Evolutionary conservation across 2,888 invertebrate species (phyloP), one percentile per base, ranked within the genome.

Genomic region (Microctonus hyperodae): DNA sequence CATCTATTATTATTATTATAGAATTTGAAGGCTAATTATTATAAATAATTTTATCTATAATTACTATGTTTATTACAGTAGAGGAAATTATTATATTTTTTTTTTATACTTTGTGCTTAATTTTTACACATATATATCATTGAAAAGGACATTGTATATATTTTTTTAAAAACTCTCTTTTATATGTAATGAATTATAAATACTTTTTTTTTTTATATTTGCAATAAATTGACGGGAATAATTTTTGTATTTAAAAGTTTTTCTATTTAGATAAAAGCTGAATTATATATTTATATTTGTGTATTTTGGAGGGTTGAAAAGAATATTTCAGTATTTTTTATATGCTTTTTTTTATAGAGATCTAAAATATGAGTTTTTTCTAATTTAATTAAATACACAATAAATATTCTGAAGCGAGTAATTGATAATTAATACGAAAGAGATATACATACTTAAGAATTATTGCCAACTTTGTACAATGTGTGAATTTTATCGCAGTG

Each of bases 391-490:
- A 44, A 6, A 44, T 44, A 20, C 16, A 44, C 44, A 50, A 59
- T 68, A 61, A 59, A 50, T 56, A 31, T 60, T 35, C 59, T 60
- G 66, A 65, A 69, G 75, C 70, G 66, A 60, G 74, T 44, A 16
- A n/a, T 44, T 5, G 20, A 74, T 76, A 78, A 81, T 80, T 80
- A 81, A 84, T 80, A 79, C 78, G 80, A 79, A 78, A 83, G 81
- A 74, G 53, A n/a, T n/a, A 53, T 74, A 75, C 74, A 79, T 79
- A 78, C 80, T 71, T n/a, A n/a, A n/a, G n/a, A n/a, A 83, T 85
- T 85, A 85, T 86, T 86, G 85, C 85, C 84, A 84, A 83, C 77
- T 85, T 85, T 85, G 84, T 86, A 86, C 85, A 86, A 82, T 84
- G 77, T 48, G 22, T 16, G 37, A 60, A 28, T 48, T 48, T 31